phyloP scores from a whole-genome alignment of 2,888 invertebrate species.

The Tetranychus piercei region DNA sequence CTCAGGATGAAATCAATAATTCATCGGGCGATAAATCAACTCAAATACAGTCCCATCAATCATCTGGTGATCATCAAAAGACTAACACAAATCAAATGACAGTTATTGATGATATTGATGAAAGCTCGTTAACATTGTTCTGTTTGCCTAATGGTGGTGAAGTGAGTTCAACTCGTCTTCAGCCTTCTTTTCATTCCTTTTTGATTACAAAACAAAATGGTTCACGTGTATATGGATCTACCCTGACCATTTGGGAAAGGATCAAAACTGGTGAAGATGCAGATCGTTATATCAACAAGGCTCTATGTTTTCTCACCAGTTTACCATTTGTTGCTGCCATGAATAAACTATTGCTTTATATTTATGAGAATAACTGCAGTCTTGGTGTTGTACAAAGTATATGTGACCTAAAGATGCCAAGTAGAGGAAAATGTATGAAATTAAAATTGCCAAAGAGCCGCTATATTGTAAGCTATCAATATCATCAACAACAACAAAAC shows the following conservation, averaged over 20 bases:
- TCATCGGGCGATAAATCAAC: neutral
- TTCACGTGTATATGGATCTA: slow-evolving; percentile 60
- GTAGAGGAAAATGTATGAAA: slow-evolving; percentile 8
- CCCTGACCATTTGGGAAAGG: slow-evolving; percentile 11
- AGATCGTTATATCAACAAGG: slow-evolving; percentile 8
- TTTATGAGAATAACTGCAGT: slow-evolving; percentile 14
- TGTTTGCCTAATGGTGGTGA: slow-evolving; percentile 19
- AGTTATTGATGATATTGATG: slow-evolving; percentile 18
- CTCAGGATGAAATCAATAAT: neutral
- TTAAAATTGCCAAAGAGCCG: slow-evolving; percentile 10
- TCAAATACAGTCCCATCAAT: neutral
- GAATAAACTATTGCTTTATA: slow-evolving; percentile 7
- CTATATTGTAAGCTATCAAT: neutral
- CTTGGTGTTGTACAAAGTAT: slow-evolving; percentile 4
- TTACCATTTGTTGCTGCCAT: slow-evolving; percentile 11
- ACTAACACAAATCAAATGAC: neutral
- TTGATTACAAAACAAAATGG: slow-evolving; percentile 94
- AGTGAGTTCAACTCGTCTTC: slow-evolving; percentile 33
- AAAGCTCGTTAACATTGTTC: slow-evolving; percentile 19
- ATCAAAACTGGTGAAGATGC: neutral
- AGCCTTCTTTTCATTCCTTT: slow-evolving; percentile 84
- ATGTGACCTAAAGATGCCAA: slow-evolving; percentile 14
- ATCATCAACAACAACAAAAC: slow-evolving; percentile 8
- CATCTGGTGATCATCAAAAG: neutral
- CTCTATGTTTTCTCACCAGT: slow-evolving; percentile 10